Percentiles rank a stretch among this genome's conserved stretches.
phyloP scores from a whole-genome alignment of 2,797 vertebrate species.

The Anguilla anguilla region DNA sequence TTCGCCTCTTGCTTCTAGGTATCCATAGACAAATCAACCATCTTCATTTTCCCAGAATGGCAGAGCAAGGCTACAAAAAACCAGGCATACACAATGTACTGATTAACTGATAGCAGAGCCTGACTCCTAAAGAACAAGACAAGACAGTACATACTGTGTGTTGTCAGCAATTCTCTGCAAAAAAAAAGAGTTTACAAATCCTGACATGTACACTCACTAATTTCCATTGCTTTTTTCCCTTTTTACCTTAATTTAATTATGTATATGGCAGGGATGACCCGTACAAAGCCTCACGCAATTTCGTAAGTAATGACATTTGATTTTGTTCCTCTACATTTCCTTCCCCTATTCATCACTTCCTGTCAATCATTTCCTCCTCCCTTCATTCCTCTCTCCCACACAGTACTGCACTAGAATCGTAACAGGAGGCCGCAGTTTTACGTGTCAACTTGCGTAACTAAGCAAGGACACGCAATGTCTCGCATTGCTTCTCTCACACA shows the following conservation, averaged over 20 bases:
- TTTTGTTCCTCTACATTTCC: background rate
- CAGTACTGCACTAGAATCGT: conserved; percentile 21
- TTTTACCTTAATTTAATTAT: background rate
- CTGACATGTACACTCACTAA: background rate
- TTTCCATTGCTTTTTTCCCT: background rate
- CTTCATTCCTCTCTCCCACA: conserved; percentile 12
- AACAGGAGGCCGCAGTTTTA: conserved; percentile 54
- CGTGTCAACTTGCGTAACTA: conserved; percentile 46
- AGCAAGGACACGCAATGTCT: conserved; percentile 45
- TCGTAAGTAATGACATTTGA: background rate
- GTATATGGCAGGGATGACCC: background rate
- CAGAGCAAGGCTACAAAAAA: background rate
- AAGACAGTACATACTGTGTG: background rate
- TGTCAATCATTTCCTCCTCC: background rate
- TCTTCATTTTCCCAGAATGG: background rate
- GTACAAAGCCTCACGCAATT: background rate
- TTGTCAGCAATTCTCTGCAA: background rate
- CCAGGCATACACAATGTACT: too few species aligned
- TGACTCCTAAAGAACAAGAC: background rate
- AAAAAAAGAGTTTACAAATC: conserved; percentile 8
- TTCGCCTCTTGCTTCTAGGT: background rate
- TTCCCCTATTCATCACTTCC: background rate
- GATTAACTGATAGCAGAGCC: background rate
- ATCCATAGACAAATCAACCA: background rate
- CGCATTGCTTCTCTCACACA: conserved; percentile 46